A percentile compares a stretch with the other conserved stretches of the same genome.
Conservation (phyloP, 1,140 invertebrate genomes). For the Varroa destructor region DNA sequence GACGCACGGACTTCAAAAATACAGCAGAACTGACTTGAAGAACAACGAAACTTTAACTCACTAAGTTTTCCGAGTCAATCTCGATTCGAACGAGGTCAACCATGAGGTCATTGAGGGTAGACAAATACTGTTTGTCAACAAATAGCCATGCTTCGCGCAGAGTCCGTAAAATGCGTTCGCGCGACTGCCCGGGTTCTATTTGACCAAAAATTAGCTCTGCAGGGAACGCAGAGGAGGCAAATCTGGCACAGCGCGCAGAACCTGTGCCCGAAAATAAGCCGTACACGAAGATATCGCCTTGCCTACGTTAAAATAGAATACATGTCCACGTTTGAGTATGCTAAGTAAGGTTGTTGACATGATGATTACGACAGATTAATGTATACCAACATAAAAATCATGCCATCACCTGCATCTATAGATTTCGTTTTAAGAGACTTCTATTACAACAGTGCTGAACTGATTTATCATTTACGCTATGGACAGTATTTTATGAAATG, state of each 20-base stretch:
- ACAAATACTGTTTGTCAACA: constrained; percentile 22
- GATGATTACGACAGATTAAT: too few relatives aligned
- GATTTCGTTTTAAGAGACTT: too few relatives aligned
- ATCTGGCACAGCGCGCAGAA: constrained; percentile 13
- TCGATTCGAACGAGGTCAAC: constrained; percentile 12
- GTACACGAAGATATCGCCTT: constrained; percentile 1
- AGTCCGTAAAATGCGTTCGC: not conserved
- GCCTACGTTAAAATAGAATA: not conserved
- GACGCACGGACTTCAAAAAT: too few relatives aligned
- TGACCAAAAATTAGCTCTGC: constrained; percentile 22
- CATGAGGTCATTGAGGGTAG: constrained; percentile 17
- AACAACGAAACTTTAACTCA: not conserved
- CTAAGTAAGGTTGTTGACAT: too few relatives aligned
- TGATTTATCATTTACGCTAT: too few relatives aligned
- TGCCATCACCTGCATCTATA: too few relatives aligned
- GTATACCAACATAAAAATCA: too few relatives aligned
- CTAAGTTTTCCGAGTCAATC: constrained; percentile 12
- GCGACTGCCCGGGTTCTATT: not conserved
- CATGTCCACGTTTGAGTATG: too few relatives aligned
- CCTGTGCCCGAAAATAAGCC: constrained; percentile 14
- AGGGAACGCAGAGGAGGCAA: constrained; percentile 3
- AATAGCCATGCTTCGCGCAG: constrained; percentile 9
- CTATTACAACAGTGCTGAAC: too few relatives aligned
- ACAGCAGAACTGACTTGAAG: too few relatives aligned
- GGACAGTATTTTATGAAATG: too few relatives aligned